Evolutionary conservation across 2,888 invertebrate species (phyloP).

Genomic region (Fissipunctia ypsillon): DNA sequence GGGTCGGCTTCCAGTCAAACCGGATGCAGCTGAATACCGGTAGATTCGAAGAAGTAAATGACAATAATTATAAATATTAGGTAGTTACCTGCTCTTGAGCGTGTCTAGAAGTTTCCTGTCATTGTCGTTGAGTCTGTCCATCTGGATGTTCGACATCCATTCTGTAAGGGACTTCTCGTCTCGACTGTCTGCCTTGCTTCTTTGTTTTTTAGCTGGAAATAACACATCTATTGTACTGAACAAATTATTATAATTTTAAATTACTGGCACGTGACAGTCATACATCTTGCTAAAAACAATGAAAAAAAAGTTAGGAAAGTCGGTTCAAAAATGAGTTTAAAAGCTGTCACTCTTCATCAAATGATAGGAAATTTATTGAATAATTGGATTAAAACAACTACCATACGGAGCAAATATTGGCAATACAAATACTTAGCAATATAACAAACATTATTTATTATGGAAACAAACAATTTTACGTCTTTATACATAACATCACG

Average conservation of each 20-base stretch:
- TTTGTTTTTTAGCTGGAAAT: slow-evolving; percentile 71
- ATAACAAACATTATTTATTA: background rate
- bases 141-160: slow-evolving; percentile 89
- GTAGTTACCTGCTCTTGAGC: slow-evolving; percentile 82
- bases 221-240: background rate
- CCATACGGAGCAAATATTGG: background rate
- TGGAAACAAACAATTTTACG: background rate
- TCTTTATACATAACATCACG: too few species aligned
- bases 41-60: too few species aligned
- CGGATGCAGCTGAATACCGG: too few species aligned
- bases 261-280: background rate
- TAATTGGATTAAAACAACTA: background rate
- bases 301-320: background rate
- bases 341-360: background rate
- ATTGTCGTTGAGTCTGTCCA: slow-evolving; percentile 89
- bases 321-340: background rate
- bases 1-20: too few species aligned
- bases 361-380: background rate
- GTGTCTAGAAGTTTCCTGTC: slow-evolving; percentile 91
- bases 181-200: slow-evolving; percentile 86
- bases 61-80: background rate
- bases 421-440: background rate
- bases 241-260: background rate
- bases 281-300: background rate
- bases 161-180: slow-evolving; percentile 90